Base-by-base conservation (phyloP, 1,140 invertebrate species). In the Lithobius niger region DNA sequence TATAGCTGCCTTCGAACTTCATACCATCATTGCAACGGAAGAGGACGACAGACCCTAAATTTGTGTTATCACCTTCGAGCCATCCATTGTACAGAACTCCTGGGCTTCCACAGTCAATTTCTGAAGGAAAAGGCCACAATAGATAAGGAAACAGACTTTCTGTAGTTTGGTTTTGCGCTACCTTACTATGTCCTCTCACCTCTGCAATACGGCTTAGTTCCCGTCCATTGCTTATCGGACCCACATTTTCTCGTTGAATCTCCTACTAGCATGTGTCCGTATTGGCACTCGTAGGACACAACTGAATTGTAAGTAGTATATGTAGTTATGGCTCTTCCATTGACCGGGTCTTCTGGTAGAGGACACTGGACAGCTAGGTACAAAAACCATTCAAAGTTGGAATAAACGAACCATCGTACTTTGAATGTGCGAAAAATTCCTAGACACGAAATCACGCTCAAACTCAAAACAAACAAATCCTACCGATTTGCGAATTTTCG, bases 21-120 rank as follows among this genome's bases (percentile, higher is more conserved):
- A 95, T 97, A 57, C 86, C 83, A 54, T 92, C 87, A 63, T 88
- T 84, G 68, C 95, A 98, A 19, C 90, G 80, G 70, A 94, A 97
- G 63, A 94, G 91, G 54, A 96, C 83, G 36, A 86, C 90, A 0
- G 89, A 83, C 0, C 91, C 92, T 22, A 94, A 76, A 0, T 82
- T 86, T 3, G 90, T 94, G 21, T 88, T 88, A 15, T 80, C 78
- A 62, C 93, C 93, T 69, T 97, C 90, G 54, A 97, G 77, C 83
- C 91, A 97, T 4, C 94, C 94, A 67, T 97, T 97, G 76, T 86
- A 88, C 1, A 97, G 74, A 21, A 82, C 77, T 2, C 89, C 89
- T 0, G 91, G 89, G 61, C 84, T 80, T 1, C 89, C 88, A 69
- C 94, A 98, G 72, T 95, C 88, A 63, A 97, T 96, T 74, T 96